A percentile compares a stretch with the other conserved stretches of the same genome.
phyloP scores from a whole-genome alignment of 2,888 invertebrate genomes.

The Esperia sulphurella region DNA sequence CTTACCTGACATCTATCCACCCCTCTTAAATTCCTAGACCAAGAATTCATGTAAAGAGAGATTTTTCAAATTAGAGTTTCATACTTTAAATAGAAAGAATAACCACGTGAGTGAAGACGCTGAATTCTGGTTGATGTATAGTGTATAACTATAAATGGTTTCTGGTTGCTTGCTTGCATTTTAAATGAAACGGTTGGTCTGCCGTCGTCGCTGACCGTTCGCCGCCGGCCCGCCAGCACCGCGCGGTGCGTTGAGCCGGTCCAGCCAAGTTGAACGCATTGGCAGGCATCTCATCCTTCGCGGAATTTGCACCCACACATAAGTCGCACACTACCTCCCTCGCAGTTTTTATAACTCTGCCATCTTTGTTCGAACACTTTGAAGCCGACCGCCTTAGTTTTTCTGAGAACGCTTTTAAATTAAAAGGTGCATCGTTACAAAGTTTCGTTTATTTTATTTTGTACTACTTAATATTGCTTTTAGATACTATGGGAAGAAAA shows the following conservation, averaged over 20 bases:
- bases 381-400: constrained; percentile 23
- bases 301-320: constrained; percentile 70
- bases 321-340: constrained; percentile 36
- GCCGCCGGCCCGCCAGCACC: constrained; percentile 11
- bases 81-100: too few relatives aligned
- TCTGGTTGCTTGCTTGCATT: constrained; percentile 22
- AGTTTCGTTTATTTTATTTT: neutral
- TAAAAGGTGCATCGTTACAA: neutral
- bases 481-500: too few relatives aligned
- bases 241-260: constrained; percentile 32
- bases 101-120: too few relatives aligned
- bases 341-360: constrained; percentile 30
- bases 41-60: too few relatives aligned
- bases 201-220: neutral
- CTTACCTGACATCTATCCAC: too few relatives aligned
- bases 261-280: constrained; percentile 54
- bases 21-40: too few relatives aligned
- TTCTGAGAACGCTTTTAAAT: constrained; percentile 27
- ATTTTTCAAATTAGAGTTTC: too few relatives aligned
- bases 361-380: constrained; percentile 26
- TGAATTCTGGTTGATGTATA: too few relatives aligned
- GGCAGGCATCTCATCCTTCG: constrained; percentile 64
- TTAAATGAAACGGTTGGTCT: constrained; percentile 48
- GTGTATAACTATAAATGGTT: constrained; percentile 9
- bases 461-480: too few relatives aligned